A percentile compares a stretch with the other conserved stretches of the same genome.
phyloP scores from a whole-genome alignment of 2,113 vertebrate species.

The Jaculus jaculus region DNA sequence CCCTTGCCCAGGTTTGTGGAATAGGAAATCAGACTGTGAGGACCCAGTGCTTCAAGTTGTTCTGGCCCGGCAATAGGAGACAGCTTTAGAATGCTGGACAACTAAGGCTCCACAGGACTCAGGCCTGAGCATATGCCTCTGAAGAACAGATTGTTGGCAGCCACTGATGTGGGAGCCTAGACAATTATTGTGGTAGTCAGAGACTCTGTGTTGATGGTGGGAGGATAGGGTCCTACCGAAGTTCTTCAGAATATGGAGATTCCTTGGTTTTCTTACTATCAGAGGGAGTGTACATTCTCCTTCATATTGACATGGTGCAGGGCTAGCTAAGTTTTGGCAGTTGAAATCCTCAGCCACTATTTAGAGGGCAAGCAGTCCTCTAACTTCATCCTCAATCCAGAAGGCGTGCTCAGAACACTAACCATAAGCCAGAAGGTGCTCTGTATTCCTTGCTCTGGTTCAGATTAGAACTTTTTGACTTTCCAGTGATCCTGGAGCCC shows the following conservation, averaged over 20 bases:
- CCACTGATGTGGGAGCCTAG: not conserved
- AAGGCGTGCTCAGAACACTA: no score
- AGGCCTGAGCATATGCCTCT: not conserved
- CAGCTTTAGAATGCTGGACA: not conserved
- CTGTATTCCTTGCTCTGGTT: not conserved
- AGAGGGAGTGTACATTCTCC: no score
- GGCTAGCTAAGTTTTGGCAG: not conserved
- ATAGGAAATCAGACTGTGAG: not conserved
- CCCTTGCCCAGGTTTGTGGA: not conserved
- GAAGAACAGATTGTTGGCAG: not conserved
- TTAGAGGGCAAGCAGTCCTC: no score
- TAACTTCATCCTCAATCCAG: no score
- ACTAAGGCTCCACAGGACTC: not conserved
- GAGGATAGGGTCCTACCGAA: not conserved
- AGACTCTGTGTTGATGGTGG: not conserved
- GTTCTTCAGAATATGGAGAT: not conserved
- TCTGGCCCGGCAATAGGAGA: not conserved
- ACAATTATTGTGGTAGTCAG: not conserved
- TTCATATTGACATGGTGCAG: not conserved
- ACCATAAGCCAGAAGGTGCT: not conserved
- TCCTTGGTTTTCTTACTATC: not conserved
- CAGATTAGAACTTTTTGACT: not conserved
- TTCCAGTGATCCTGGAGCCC: not conserved
- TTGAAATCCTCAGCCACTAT: not conserved
- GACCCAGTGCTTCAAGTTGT: not conserved